These are phyloP conservation scores for Halotydeus destructor DNA, from an alignment of 1,140 invertebrate genomes.

Conservation along the genomic window DNA sequence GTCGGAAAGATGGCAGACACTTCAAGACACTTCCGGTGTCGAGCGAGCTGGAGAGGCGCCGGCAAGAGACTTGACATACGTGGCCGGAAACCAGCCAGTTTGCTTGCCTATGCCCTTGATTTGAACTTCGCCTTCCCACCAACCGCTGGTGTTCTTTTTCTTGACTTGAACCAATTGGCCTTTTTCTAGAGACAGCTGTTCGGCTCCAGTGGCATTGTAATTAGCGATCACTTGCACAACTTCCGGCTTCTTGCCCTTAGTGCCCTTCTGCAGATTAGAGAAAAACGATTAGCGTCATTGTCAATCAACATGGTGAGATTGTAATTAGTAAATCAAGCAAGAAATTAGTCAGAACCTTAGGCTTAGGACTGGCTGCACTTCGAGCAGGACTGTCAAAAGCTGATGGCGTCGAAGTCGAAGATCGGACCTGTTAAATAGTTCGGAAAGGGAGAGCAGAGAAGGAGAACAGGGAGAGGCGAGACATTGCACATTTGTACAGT, in stretches of 20 bases:
- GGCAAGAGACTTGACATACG: constrained; percentile 66
- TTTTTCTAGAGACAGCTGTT: constrained; percentile 66
- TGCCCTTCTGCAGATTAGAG: not conserved
- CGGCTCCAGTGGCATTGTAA: constrained; percentile 63
- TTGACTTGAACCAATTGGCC: constrained; percentile 90
- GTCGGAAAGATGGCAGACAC: no score
- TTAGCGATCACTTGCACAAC: constrained; percentile 70
- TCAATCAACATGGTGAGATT: not conserved
- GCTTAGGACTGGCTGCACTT: constrained; percentile 8
- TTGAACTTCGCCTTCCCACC: constrained; percentile 98
- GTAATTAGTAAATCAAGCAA: not conserved
- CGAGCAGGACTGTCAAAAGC: constrained; percentile 3
- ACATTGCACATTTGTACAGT: constrained; percentile 3
- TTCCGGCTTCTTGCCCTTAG: constrained; percentile 44
- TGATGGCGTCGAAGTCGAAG: not conserved
- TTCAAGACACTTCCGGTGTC: no score
- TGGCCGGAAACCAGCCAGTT: constrained; percentile 92
- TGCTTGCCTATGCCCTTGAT: constrained; percentile 81
- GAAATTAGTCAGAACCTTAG: constrained; percentile 1
- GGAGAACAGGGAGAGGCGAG: no score
- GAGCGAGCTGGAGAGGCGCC: constrained; percentile 11
- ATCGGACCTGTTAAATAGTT: not conserved
- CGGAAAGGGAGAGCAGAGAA: not conserved
- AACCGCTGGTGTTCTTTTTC: constrained; percentile 85
- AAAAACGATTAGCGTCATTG: not conserved